Evolutionary conservation across 2,888 invertebrate genomes (phyloP), one percentile per base, ranked within the genome.

Genomic region (Neelides folsomi): DNA sequence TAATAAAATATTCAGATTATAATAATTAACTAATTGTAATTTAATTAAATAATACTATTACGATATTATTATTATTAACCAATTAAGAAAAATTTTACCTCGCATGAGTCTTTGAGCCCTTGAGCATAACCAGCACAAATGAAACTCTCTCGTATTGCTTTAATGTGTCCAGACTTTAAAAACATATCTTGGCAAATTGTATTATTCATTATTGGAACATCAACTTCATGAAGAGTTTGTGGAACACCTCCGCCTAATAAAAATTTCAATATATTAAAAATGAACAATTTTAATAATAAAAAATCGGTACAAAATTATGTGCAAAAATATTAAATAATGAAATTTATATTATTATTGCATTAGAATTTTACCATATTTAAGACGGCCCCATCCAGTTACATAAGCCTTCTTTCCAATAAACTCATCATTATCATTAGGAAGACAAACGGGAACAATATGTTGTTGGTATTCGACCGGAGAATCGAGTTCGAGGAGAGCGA

Each of bases 141-240:
- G 73, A 92, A 92, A 36, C 89, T 88, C 57, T 79, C 81, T 34
- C 87, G 75, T 56, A 92, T 92, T 66, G 81, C 79, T 72, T 92
- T 92, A 1, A 82, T 77, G 68, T 92, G 90, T 0, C 88, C 88
- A 1, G 86, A 89, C 0, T 86, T 86, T 64, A 83, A 79, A 76
- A 92, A 92, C 90, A 92, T 90, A 69, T 88, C 86, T 69, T 92
- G 90, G 68, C 92, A 92, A 10, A 88, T 86, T 59, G 79, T 79
- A 70, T 92, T 92, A 68, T 88, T 86, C 73, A 92, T 86, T 56
- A 92, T 82, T 36, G 92, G 92, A 19, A 92, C 89, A 75, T 82
- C 73, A 1, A 92, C 92, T 75, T 89, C 88, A 70, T 92, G 89
- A 27, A 92, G 72, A 2, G 88, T 80, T 4, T 86, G 85, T 0